Base-by-base conservation (phyloP, 2,888 invertebrate genomes). In the Gastracanthus pulcherrimus region DNA sequence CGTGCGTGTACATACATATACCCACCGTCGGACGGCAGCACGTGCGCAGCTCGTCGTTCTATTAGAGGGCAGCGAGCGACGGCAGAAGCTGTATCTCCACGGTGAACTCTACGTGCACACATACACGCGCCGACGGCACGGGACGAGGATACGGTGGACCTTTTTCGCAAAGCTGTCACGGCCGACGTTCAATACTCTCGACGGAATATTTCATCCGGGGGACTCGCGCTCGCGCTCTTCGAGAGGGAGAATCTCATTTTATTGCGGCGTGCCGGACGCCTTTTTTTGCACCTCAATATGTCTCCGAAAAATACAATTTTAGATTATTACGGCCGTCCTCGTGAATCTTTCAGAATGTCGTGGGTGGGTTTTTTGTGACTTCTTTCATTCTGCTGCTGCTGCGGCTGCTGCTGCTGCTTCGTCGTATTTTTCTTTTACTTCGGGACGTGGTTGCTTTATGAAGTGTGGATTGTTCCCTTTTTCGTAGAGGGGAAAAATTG, bases 111-210 rank as follows among this genome's bases (percentile, higher is more conserved):
- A 60, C 29, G 11, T 45, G 31, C 34, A 60, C 38, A 23, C 29
- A 36, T 23, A n/a, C 48, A 38, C 26, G 29, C 5, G 29, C 34
- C 36, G 31, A 26, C 41, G 13, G 62, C 9, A 9, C 51, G 48
- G 16, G 23, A 2, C 23, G n/a, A 51, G 9, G 9, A 48, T 48
- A 48, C 55, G n/a, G n/a, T 36, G 55, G 77, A 81, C 74, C 74
- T 78, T 81, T 83, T 82, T 80, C 78, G 81, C 83, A 81, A 83
- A 81, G 78, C 81, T 81, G 81, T 78, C 83, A 81, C 78, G 76
- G 60, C 23, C 82, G 78, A 70, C 60, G 80, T 64, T 82, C 82
- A 80, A 80, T 82, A 77, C 64, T 77, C 77, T 38, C 58, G 36
- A 16, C 41, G 51, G 64, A 77, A 80, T 80, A 82, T 77, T 77